Evolutionary conservation across 2,113 vertebrate species (phyloP).

Genomic region (Rhizomys pruinosus): DNA sequence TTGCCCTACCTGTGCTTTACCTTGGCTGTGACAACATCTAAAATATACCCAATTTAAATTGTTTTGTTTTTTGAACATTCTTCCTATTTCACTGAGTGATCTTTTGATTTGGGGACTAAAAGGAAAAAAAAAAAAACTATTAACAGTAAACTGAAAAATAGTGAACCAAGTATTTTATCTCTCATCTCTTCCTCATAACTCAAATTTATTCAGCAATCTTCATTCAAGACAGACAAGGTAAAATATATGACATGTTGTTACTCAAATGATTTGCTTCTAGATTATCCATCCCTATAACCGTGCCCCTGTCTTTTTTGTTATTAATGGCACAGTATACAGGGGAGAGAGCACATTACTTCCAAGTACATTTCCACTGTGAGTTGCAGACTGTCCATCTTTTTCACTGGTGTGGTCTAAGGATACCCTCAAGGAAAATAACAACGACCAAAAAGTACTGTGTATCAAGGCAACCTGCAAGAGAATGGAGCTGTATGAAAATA

Average conservation of each 20-base stretch:
- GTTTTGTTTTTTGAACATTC: conserved; percentile 30
- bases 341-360: not conserved
- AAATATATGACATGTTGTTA: conserved; percentile 28
- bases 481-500: conserved; percentile 33
- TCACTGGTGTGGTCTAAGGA: not conserved
- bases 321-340: not conserved
- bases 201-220: conserved; percentile 2
- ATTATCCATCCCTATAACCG: not conserved
- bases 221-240: not conserved
- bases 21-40: not conserved
- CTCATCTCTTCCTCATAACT: not conserved
- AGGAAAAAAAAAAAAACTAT: not conserved
- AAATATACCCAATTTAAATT: not conserved
- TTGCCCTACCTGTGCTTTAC: not conserved
- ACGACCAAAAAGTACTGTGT: not conserved
- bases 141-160: conserved; percentile 14
- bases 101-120: not conserved
- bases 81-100: conserved; percentile 18
- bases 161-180: not conserved
- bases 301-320: conserved; percentile 8
- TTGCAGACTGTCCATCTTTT: conserved; percentile 10
- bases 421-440: conserved; percentile 16
- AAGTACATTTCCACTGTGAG: conserved; percentile 48
- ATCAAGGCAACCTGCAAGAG: conserved; percentile 44
- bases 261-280: not conserved